Evolutionary conservation across 2,888 invertebrate species (phyloP).

Genomic region (Drosophila prolongata): DNA sequence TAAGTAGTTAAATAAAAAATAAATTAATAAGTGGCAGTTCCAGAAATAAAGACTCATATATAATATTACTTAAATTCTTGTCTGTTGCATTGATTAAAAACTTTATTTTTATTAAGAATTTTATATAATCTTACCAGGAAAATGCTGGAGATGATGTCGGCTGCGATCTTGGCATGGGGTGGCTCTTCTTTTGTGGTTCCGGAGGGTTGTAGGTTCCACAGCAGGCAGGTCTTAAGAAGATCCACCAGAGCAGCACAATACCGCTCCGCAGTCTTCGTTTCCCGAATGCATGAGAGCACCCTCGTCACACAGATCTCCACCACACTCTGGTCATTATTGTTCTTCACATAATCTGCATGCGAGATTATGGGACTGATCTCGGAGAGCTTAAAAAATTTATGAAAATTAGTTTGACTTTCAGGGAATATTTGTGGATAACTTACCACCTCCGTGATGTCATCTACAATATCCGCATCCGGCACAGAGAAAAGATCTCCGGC

Average conservation of each 20-base stretch:
- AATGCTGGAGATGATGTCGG: slow-evolving; percentile 97
- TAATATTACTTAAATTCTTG: no score
- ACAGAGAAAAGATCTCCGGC: slow-evolving; percentile 96
- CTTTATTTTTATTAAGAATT: no score
- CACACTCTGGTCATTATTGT: slow-evolving; percentile 96
- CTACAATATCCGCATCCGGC: slow-evolving; percentile 93
- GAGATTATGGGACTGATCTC: slow-evolving; percentile 93
- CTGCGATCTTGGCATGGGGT: slow-evolving; percentile 98
- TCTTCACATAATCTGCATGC: slow-evolving; percentile 92
- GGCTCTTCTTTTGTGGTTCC: slow-evolving; percentile 92
- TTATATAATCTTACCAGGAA: slow-evolving; percentile 88
- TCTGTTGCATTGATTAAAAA: no score
- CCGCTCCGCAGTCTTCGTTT: slow-evolving; percentile 92
- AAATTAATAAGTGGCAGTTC: no score
- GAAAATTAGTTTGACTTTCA: not conserved
- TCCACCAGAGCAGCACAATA: slow-evolving; percentile 93
- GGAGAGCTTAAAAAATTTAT: slow-evolving; percentile 85
- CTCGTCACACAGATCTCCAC: slow-evolving; percentile 97
- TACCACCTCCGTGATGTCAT: slow-evolving; percentile 93
- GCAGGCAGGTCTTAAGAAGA: slow-evolving; percentile 93
- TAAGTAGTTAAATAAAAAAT: not conserved
- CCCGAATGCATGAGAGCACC: slow-evolving; percentile 95
- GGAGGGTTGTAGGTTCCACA: slow-evolving; percentile 93
- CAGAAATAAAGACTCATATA: no score
- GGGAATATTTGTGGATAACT: slow-evolving; percentile 54